A percentile compares a stretch with the other conserved stretches of the same genome.
phyloP scores from a whole-genome alignment of 2,888 invertebrate species.

The Philereme transversata region DNA sequence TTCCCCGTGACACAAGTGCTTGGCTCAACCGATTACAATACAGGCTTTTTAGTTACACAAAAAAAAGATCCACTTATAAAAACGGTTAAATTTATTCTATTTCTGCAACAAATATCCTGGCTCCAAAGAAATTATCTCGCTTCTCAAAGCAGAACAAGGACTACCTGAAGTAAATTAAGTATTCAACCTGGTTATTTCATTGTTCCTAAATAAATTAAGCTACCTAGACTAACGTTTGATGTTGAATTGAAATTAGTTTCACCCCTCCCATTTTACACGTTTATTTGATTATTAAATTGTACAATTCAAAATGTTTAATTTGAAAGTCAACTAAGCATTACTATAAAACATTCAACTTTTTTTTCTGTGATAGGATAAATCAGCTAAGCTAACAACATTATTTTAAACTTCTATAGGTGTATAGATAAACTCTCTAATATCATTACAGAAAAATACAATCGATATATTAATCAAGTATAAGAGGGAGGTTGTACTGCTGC shows the following conservation, averaged over 20 bases:
- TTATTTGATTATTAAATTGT: slow-evolving; percentile 15
- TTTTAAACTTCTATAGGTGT: too few relatives aligned
- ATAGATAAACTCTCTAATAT: too few relatives aligned
- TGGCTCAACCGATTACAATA: too few relatives aligned
- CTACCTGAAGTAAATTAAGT: slow-evolving; percentile 30
- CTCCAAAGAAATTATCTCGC: slow-evolving; percentile 41
- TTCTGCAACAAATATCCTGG: slow-evolving; percentile 1
- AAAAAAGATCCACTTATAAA: not conserved
- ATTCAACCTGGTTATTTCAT: slow-evolving; percentile 45
- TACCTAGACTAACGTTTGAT: slow-evolving; percentile 49
- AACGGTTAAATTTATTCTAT: slow-evolving; percentile 3
- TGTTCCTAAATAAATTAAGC: slow-evolving; percentile 45
- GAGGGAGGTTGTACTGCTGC: too few relatives aligned
- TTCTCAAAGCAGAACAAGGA: slow-evolving; percentile 27
- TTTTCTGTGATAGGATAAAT: too few relatives aligned
- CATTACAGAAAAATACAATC: too few relatives aligned
- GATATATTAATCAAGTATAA: too few relatives aligned
- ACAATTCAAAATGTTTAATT: slow-evolving; percentile 6
- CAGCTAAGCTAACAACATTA: too few relatives aligned
- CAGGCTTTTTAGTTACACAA: not conserved
- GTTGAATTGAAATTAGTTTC: slow-evolving; percentile 40
- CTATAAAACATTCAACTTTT: too few relatives aligned
- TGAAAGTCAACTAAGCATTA: too few relatives aligned
- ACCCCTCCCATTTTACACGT: slow-evolving; percentile 24
- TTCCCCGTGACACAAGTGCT: too few relatives aligned